Evolutionary conservation across 2,113 vertebrate genomes (phyloP).

Genomic region (Anguilla japonica): DNA sequence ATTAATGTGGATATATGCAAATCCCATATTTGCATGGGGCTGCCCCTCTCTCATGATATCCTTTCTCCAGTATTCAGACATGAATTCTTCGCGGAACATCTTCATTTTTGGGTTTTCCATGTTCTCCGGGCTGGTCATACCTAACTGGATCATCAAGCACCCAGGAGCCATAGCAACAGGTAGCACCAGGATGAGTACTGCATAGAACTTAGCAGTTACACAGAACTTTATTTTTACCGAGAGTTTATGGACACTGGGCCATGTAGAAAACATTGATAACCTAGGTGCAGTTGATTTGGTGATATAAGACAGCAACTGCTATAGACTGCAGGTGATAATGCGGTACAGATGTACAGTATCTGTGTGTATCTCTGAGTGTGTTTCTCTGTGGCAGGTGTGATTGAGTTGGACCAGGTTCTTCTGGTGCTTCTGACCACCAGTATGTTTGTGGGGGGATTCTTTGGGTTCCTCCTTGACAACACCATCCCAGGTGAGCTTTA

Average conservation of each 20-base stretch:
- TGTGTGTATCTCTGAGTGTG: background rate
- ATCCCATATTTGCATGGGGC: background rate
- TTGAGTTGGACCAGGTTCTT: slow-evolving; percentile 86
- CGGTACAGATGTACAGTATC: background rate
- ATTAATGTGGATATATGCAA: background rate
- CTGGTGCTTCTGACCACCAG: slow-evolving; percentile 89
- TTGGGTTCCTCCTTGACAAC: slow-evolving; percentile 91
- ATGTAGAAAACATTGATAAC: background rate
- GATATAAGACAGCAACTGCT: background rate
- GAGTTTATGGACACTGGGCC: background rate
- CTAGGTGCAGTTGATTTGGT: background rate
- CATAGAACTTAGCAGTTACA: background rate
- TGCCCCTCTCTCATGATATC: too few species aligned
- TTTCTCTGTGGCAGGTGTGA: slow-evolving; percentile 70
- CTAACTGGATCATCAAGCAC: slow-evolving; percentile 86
- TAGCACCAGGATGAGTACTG: slow-evolving; percentile 50
- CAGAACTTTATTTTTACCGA: background rate
- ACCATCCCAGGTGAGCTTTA: slow-evolving; percentile 84
- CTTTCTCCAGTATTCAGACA: slow-evolving; percentile 80
- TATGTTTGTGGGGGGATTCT: slow-evolving; percentile 94
- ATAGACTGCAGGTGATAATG: background rate
- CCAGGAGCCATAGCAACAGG: slow-evolving; percentile 76
- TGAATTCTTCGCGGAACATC: slow-evolving; percentile 95
- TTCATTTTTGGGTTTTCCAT: slow-evolving; percentile 96
- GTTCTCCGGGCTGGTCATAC: slow-evolving; percentile 83